A percentile compares a stretch with the other conserved stretches of the same genome.
Evolutionary conservation across 2,888 invertebrate genomes (phyloP).

Genomic region (Diabrotica balteata): DNA sequence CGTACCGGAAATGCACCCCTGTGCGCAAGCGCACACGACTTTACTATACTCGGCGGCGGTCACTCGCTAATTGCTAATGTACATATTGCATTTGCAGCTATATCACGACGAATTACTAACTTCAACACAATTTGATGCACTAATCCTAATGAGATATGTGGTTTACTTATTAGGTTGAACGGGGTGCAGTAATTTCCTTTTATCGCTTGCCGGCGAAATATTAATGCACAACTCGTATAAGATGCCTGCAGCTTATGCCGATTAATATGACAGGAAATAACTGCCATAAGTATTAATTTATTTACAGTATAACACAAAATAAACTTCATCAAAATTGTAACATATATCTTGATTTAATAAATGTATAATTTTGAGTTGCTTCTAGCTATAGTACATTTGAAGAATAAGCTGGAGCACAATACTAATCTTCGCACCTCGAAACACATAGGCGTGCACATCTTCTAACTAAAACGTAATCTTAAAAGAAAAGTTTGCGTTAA

Average conservation of each 20-base stretch:
- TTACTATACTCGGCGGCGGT: slow-evolving; percentile 31
- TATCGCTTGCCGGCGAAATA: slow-evolving; percentile 6
- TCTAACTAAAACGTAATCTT: too few relatives aligned
- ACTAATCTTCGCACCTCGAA: too few relatives aligned
- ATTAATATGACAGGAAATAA: too few relatives aligned
- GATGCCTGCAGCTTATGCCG: too few relatives aligned
- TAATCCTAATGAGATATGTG: slow-evolving; percentile 39
- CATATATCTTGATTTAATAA: background rate
- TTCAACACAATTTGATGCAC: slow-evolving; percentile 38
- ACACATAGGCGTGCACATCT: too few relatives aligned
- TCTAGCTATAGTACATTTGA: too few relatives aligned
- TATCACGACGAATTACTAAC: slow-evolving; percentile 45
- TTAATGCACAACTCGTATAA: background rate
- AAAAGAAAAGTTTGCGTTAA: too few relatives aligned
- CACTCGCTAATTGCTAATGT: slow-evolving; percentile 48
- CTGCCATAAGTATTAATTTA: too few relatives aligned
- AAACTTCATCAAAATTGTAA: background rate
- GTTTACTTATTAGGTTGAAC: slow-evolving; percentile 29
- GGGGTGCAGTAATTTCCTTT: slow-evolving; percentile 11
- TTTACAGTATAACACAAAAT: background rate
- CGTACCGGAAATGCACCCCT: slow-evolving; percentile 57
- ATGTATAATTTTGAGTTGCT: background rate
- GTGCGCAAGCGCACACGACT: slow-evolving; percentile 52
- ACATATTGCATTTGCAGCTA: slow-evolving; percentile 49
- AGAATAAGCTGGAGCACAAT: too few relatives aligned